Evolutionary conservation across 2,888 invertebrate genomes (phyloP).

Genomic region (Beris morrisii): DNA sequence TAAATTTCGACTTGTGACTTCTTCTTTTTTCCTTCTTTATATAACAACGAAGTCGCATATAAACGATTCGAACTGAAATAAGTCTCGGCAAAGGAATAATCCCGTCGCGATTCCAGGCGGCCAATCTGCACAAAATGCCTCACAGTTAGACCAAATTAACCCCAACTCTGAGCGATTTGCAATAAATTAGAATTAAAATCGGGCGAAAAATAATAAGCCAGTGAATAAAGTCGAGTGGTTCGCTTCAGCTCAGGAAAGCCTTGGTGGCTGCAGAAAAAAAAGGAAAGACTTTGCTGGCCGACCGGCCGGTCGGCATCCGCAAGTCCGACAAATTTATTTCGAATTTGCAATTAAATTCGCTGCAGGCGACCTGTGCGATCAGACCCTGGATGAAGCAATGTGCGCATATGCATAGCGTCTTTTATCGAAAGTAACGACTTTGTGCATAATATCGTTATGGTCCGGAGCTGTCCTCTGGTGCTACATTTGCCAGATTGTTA

Average conservation of each 20-base stretch:
- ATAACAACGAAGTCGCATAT: constrained; percentile 26
- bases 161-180: constrained; percentile 43
- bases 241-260: constrained; percentile 19
- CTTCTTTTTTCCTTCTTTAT: constrained; percentile 9
- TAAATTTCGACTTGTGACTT: constrained; percentile 20
- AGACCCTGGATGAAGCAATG: constrained; percentile 15
- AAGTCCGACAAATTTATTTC: constrained; percentile 50
- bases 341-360: constrained; percentile 52
- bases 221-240: constrained; percentile 28
- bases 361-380: constrained; percentile 48
- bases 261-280: constrained; percentile 10
- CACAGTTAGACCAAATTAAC: constrained; percentile 39
- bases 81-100: constrained; percentile 32
- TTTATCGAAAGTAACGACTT: constrained; percentile 24
- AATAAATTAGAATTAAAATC: constrained; percentile 43
- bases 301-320: constrained; percentile 20
- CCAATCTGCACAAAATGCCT: constrained; percentile 27
- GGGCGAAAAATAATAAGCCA: constrained; percentile 33
- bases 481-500: constrained; percentile 5
- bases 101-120: constrained; percentile 34
- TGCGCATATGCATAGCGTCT: constrained; percentile 19
- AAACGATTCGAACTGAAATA: constrained; percentile 28
- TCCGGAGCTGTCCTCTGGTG: constrained; percentile 20
- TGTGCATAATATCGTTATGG: constrained; percentile 27
- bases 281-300: constrained; percentile 35